Evolutionary conservation across 2,888 invertebrate species (phyloP).

Genomic region (Conops quadrifasciatus): DNA sequence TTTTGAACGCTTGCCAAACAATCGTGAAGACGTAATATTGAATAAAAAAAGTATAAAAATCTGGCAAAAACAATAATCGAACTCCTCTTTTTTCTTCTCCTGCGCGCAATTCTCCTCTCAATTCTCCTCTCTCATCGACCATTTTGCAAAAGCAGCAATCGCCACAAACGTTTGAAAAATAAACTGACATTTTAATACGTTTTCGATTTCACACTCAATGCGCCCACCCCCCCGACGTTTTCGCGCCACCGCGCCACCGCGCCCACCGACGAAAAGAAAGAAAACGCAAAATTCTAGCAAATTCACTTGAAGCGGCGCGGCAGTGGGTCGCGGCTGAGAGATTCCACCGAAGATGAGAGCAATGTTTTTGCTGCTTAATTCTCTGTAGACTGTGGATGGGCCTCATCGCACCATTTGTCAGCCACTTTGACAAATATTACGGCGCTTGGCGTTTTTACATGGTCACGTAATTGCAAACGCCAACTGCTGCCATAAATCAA

Average conservation of each 20-base stretch:
- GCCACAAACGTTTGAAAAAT: not conserved
- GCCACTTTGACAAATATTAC: conserved; percentile 5
- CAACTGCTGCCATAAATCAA: conserved; percentile 17
- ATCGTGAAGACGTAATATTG: not conserved
- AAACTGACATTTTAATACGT: conserved; percentile 23
- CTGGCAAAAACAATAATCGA: not conserved
- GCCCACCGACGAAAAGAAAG: no score
- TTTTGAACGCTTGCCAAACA: conserved; percentile 15
- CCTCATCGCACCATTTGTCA: conserved; percentile 4
- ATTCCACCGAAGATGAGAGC: no score
- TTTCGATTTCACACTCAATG: conserved; percentile 34
- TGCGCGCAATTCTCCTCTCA: no score
- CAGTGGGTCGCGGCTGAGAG: no score
- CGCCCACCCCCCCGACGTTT: not conserved
- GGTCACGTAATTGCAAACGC: conserved; percentile 11
- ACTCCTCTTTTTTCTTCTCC: no score
- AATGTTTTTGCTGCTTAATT: no score
- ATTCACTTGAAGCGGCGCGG: no score
- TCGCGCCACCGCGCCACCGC: no score
- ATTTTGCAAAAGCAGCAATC: not conserved
- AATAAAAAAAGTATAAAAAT: not conserved
- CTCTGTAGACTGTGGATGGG: no score
- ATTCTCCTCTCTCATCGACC: not conserved
- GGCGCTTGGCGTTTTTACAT: not conserved
- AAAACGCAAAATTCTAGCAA: no score